Evolutionary conservation across 2,113 vertebrate genomes (phyloP), one percentile per base, ranked within the genome.

Genomic region (Pipra filicauda): DNA sequence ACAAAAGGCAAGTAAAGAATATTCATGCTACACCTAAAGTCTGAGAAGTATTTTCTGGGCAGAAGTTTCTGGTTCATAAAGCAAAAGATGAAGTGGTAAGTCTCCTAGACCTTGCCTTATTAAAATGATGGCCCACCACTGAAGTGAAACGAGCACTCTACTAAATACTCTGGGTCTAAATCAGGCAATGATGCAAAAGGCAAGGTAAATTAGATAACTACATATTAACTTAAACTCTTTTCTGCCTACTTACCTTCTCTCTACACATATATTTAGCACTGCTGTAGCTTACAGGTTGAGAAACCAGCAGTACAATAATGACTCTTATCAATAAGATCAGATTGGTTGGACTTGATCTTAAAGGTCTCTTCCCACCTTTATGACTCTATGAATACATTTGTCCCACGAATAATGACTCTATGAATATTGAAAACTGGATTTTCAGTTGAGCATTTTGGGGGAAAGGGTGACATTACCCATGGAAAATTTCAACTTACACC

Each of bases 121-220:
- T 92, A 75, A 96, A 94, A 93, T 82, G 86, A 92, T 72, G 83
- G 80, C 69, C 93, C 44, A 62, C 12, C 85, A 87, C 61, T 93
- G 92, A 91, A 94, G 86, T 92, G 92, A 93, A 96, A 92, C 17
- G 8, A 93, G 70, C 44, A 17, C 35, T 86, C 54, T 41, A 5
- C 91, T 75, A 93, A 88, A 93, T 66, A 93, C 66, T 72, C 13
- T 12, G 72, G 88, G 83, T 72, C 88, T 92, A 92, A 96, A 88
- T 94, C 76, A 93, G 90, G 95, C 92, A 97, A 96, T 95, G 93
- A 96, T 92, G 96, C 94, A 95, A 91, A 92, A 96, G 69, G 76
- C 15, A 0, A 96, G 83, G 85, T 84, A 96, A 91, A 95, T 97
- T 83, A 96, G 75, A 77, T 95, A 85, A 92, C 88, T 88, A 95